Evolutionary conservation across 2,113 vertebrate genomes (phyloP), one percentile per base, ranked within the genome.

Genomic region (Pteronura brasiliensis): DNA sequence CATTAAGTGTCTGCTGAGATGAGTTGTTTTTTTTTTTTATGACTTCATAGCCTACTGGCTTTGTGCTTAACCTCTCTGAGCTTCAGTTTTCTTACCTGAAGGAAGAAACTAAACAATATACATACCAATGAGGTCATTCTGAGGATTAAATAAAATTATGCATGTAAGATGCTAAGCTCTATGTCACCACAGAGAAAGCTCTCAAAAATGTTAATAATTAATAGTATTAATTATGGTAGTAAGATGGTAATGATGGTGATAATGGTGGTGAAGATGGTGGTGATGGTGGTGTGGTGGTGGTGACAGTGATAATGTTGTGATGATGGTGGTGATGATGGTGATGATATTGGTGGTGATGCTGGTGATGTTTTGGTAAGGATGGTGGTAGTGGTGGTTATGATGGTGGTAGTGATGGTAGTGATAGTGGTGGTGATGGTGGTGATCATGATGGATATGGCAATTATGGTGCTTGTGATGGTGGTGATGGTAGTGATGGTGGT

Each of bases 371-470:
- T 4, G 6, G 1, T 84, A 47, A 47, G 42, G 9, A 5, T 5
- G 6, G 0, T 39, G 4, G 1, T 88, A 3, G 7, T 36, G 17
- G 2, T 2, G 34, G 3, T 72, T 23, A 1, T 17, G 2, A 0
- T 52, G 65, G 0, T 55, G 85, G 0, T 69, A 7, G 7, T 36
- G 34, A 0, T 17, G 0, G 1, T 29, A 47, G 2, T 44, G 59
- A 0, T 1, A 25, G 59, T 47, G 13, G 0, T 14, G 23, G 15
- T 15, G 21, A 0, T 15, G 9, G 0, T 74, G 3, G 5, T n/a
- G 3, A 4, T 34, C 31, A 2, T 65, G 63, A 14, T 67, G 14
- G 42, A 6, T 42, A 6, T 71, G n/a, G 0, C 36, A 1, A 57
- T 6, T 8, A 8, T 4, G 18, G 17, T 36, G 67, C 18, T 20